Base-by-base conservation (phyloP, 2,888 invertebrate species). In the Morpho deidamia region DNA sequence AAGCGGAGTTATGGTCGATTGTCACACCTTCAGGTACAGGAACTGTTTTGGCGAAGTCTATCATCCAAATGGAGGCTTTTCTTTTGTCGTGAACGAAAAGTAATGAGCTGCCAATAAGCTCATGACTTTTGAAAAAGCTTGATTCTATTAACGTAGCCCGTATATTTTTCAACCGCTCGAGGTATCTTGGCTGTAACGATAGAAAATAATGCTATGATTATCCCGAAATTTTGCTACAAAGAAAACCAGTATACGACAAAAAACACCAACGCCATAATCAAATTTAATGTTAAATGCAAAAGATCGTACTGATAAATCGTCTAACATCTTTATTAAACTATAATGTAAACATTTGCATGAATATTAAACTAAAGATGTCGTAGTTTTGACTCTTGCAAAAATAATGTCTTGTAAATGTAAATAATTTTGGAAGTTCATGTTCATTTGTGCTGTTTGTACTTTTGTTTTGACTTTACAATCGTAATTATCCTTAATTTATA, bases 31-130 rank as follows among this genome's bases (percentile, higher is more conserved):
- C 91, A 0, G 97, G 96, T 38, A 98, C 91, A 10, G 93, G 92
- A 44, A 97, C 92, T 0, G 98, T 97, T 87, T 99, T 99, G 45
- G 99, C 98, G 76, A 99, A 99, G 84, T 99, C 99, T 64, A 99
- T 99, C 90, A 99, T 92, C 99, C 99, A 99, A 10, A 97, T 94
- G 59, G 96, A 96, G 33, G 97, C 96, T 74, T 94, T 95, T 63
- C 92, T 92, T 53, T 93, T 92, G 80, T 99, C 98, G 87, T 98
- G 98, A 51, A 99, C 97, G 78, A 99, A 97, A 54, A 99, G 92
- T 55, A 99, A 88, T 23, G 98, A 98, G 81, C 98, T 98, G 60
- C 97, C 97, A 68, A 98, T 97, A 46, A 98, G 93, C 91, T 99
- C 99, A 83, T 99, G 99, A 8, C 93, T 92, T 68, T 93, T 92